Evolutionary conservation across 2,888 invertebrate species (phyloP), one percentile per base, ranked within the genome.

Genomic region (Temnothorax rugatulus): DNA sequence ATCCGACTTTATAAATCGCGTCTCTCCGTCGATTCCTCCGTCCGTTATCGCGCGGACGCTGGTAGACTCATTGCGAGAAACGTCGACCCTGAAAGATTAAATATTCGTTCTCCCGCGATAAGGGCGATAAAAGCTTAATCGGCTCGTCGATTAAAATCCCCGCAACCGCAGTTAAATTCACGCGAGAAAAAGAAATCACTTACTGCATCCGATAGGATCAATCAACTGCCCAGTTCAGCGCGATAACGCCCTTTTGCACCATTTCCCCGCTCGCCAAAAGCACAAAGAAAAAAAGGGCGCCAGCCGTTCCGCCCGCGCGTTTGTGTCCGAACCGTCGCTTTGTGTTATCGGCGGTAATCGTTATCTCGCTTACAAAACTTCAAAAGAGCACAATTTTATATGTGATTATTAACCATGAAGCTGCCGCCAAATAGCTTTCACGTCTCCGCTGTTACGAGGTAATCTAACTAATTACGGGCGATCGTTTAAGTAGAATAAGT

Each of bases 91-190:
- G 86, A 84, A 87, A 89, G 88, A 87, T 91, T 87, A 89, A 91
- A 90, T 87, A 88, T 87, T 90, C 87, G 84, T 9, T 41, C 71
- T 82, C 71, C 71, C 86, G 54, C 83, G 85, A 84, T 83, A 91
- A 89, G 82, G 76, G 82, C 82, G 86, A 85, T 86, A 87, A 89
- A 90, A 90, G 90, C 87, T 90, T 89, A 90, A 87, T 89, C 86
- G 84, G 44, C 59, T 75, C 25, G 73, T 52, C 86, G 89, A 87
- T 89, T 87, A 81, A 88, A 85, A 82, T 87, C 84, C 61, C 38
- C 54, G 57, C 41, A 38, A 25, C 54, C 61, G 63, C 79, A 69
- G 50, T 75, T 82, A 64, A 81, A 81, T 59, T 82, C 41, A 29
- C 82, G 63, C 63, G 75, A 52, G 66, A 77, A 52, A 71, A 71